These are phyloP conservation scores for Standfussiana lucernea DNA, from an alignment of 2,888 invertebrate genomes.

Conservation along the genomic window DNA sequence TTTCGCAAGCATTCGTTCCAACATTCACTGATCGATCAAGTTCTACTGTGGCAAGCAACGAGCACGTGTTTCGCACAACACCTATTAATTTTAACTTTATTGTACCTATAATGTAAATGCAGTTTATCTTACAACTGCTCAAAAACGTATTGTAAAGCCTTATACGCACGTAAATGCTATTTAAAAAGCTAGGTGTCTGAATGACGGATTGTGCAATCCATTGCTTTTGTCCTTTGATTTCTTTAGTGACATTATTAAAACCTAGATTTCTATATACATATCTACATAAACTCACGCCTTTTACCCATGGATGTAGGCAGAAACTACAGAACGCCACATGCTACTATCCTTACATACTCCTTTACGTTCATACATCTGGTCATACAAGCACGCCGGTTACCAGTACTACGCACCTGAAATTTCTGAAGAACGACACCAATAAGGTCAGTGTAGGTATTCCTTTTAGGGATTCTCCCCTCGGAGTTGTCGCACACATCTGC, in stretches of 20 bases:
- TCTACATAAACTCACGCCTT: neutral
- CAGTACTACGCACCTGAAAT: neutral
- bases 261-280: neutral
- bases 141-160: slow-evolving; percentile 57
- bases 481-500: too few relatives aligned
- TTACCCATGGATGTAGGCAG: neutral
- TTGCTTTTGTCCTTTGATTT: neutral
- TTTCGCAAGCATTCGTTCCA: slow-evolving; percentile 61
- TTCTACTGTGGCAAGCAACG: slow-evolving; percentile 43
- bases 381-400: neutral
- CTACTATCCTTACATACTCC: neutral
- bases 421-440: neutral
- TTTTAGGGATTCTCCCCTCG: too few relatives aligned
- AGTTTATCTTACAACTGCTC: slow-evolving; percentile 43
- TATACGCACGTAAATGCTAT: slow-evolving; percentile 22
- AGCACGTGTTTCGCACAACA: slow-evolving; percentile 62
- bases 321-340: neutral
- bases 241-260: neutral
- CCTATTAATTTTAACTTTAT: slow-evolving; percentile 60
- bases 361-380: neutral
- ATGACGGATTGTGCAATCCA: slow-evolving; percentile 1
- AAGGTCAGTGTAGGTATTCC: too few relatives aligned
- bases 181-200: slow-evolving; percentile 12
- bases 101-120: slow-evolving; percentile 41
- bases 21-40: slow-evolving; percentile 75